These are phyloP conservation scores for Porites lobata DNA, from an alignment of 92 coral and sea anemone genomes.

Conservation along the genomic window DNA sequence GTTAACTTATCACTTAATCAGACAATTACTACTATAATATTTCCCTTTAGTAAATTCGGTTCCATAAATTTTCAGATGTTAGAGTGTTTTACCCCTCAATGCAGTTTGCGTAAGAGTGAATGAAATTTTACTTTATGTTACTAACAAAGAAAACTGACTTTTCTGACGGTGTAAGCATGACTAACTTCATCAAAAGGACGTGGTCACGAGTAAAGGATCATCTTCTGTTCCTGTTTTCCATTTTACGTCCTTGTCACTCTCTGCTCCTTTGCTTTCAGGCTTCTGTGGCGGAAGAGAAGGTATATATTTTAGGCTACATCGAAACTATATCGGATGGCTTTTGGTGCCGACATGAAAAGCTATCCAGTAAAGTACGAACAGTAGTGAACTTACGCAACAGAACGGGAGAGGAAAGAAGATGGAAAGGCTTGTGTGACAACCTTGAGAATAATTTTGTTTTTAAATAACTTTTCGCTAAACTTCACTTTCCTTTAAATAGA, in stretches of 20 bases:
- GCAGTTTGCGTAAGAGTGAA: not conserved
- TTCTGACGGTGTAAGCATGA: too few species aligned
- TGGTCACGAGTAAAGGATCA: constrained; percentile 25
- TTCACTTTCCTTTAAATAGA: too few species aligned
- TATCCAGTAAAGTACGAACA: not conserved
- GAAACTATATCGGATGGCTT: not conserved
- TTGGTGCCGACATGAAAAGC: not conserved
- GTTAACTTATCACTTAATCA: too few species aligned
- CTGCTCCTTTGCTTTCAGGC: constrained; percentile 7
- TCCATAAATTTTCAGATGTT: too few species aligned
- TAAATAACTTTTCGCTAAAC: too few species aligned
- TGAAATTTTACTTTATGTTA: not conserved
- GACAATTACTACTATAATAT: too few species aligned
- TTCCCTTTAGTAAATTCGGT: too few species aligned
- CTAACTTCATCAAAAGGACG: constrained; percentile 4
- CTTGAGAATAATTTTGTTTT: too few species aligned
- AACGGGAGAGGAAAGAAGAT: too few species aligned
- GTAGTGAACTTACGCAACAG: too few species aligned
- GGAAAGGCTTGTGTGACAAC: too few species aligned
- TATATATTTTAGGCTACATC: not conserved
- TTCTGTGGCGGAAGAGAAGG: not conserved
- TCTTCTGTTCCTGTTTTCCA: not conserved
- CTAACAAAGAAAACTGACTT: too few species aligned
- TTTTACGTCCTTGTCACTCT: not conserved
- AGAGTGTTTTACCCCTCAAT: not conserved